phyloP scores from a whole-genome alignment of 2,888 invertebrate species.

The Cephus runcator region DNA sequence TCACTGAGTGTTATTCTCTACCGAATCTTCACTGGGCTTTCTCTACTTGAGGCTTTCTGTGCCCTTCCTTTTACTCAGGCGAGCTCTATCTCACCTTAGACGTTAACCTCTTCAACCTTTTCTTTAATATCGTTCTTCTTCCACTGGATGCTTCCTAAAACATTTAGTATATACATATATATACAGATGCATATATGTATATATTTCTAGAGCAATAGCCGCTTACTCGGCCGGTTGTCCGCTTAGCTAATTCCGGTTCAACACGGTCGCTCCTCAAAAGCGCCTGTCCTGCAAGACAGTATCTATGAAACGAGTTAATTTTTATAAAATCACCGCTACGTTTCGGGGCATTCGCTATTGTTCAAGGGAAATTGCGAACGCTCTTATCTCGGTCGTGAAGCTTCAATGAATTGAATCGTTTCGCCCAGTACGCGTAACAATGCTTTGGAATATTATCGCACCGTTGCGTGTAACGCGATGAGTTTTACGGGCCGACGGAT shows the following conservation, averaged over 20 bases:
- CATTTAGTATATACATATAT: background rate
- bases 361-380: background rate
- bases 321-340: background rate
- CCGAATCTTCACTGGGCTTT: background rate
- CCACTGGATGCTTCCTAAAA: background rate
- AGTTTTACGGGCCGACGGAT: background rate
- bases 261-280: background rate
- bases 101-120: background rate
- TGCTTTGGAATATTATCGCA: background rate
- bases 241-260: background rate
- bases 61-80: background rate
- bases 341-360: background rate
- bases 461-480: background rate
- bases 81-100: background rate
- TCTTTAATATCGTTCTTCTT: background rate
- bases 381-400: background rate
- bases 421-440: background rate
- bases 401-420: background rate
- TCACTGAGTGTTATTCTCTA: background rate
- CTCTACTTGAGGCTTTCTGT: background rate
- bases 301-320: background rate
- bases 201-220: background rate
- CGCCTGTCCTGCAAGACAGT: background rate
- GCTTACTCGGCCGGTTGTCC: background rate
- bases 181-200: background rate